phyloP scores from a whole-genome alignment of 2,113 vertebrate species.

The Microtus ochrogaster region DNA sequence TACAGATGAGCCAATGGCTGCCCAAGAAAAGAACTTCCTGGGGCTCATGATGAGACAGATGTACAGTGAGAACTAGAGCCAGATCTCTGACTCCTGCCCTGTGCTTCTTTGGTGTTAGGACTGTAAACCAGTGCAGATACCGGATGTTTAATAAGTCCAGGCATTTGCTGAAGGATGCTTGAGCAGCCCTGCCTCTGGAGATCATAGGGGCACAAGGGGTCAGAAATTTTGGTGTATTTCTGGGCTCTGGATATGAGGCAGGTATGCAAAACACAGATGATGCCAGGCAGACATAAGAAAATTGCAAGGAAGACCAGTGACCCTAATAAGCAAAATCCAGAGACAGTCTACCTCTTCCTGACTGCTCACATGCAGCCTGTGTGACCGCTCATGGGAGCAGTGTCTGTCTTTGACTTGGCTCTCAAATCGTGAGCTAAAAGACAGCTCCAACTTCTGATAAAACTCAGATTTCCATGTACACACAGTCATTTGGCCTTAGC shows the following conservation, averaged over 20 bases:
- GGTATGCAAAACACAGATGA: neutral
- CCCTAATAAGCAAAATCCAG: neutral
- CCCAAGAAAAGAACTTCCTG: neutral
- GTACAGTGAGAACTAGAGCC: accelerated
- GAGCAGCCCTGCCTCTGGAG: neutral
- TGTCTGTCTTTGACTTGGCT: neutral
- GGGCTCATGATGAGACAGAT: neutral
- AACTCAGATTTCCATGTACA: neutral
- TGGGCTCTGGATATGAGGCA: accelerated
- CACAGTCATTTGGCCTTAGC: neutral
- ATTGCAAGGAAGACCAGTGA: neutral
- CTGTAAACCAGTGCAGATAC: neutral
- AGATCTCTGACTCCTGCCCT: neutral
- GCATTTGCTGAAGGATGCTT: neutral
- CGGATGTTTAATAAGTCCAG: neutral
- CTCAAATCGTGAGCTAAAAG: neutral
- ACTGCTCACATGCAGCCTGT: neutral
- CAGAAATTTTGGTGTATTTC: neutral
- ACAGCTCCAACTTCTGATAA: neutral
- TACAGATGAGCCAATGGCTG: neutral
- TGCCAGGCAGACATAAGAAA: neutral
- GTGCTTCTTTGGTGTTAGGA: neutral
- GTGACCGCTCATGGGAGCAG: neutral
- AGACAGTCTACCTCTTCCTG: neutral
- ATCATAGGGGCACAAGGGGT: neutral